Base-by-base conservation (phyloP, 2,797 vertebrate species). In the Gymnopithys bicolor region DNA sequence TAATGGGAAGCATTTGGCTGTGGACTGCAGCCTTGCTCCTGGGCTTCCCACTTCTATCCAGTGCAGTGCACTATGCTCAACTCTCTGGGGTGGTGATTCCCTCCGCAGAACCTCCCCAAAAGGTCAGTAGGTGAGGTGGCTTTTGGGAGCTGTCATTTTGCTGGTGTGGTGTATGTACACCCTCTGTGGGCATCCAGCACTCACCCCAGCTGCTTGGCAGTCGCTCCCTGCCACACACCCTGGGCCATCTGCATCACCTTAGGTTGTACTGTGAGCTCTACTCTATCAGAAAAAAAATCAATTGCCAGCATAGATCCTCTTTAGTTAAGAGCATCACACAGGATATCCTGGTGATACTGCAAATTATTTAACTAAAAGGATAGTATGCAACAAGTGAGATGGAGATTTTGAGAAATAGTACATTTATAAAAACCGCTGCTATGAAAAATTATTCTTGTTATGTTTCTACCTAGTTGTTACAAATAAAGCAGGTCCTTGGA, bases 101-200 rank as follows among this genome's bases (percentile, higher is more conserved):
- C 19, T 67, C 7, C 30, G n/a, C 46, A 69, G 68, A 43, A 22
- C 32, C 49, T 89, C 30, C n/a, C 45, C 28, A 41, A 49, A 83
- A 86, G 8, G 13, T 33, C 39, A 0, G 0, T 23, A n/a, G 45
- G 19, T 89, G 46, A 84, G 33, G 27, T 60, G 62, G 33, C 19
- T 78, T 78, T 84, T 32, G 37, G 28, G 28, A 53, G 62, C 62
- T 71, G 53, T 71, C 35, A 28, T 13, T 45, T 55, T 17, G 18
- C 32, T 1, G 1, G 10, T 0, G 0, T 52, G 69, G 30, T 7
- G 2, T 45, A 19, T 0, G 0, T 14, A 30, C 22, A 15, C 4
- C 7, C 4, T 52, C 12, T 13, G 15, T 0, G 0, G 48, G 30
- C 24, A 53, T 14, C 32, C 15, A 12, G n/a, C 1, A 4, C 51